These are phyloP conservation scores for Bufotes viridis DNA, from an alignment of 2,797 vertebrate genomes.

Conservation along the genomic window DNA sequence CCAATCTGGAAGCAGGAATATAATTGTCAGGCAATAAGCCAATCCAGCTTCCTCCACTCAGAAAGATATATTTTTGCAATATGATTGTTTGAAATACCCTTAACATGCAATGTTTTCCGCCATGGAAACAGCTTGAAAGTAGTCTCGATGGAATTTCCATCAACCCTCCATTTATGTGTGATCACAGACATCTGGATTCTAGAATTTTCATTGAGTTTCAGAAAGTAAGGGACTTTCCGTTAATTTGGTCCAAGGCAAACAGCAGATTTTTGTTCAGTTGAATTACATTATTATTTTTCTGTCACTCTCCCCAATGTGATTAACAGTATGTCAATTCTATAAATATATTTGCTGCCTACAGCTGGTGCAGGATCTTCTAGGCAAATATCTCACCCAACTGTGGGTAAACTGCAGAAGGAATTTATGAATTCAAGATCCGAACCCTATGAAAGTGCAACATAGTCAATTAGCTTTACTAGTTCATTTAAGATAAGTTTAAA, in stretches of 20 bases:
- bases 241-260: slow-evolving; percentile 21
- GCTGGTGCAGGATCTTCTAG: neutral
- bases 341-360: neutral
- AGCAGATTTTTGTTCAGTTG: neutral
- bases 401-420: neutral
- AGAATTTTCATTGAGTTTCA: neutral
- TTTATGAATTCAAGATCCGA: neutral
- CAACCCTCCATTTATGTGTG: neutral
- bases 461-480: neutral
- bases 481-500: neutral
- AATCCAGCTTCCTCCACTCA: neutral
- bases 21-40: neutral
- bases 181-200: slow-evolving; percentile 21
- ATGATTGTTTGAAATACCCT: neutral
- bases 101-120: neutral
- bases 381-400: neutral
- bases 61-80: slow-evolving; percentile 7
- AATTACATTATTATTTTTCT: neutral
- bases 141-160: neutral
- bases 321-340: no score
- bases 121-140: slow-evolving; percentile 4
- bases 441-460: neutral
- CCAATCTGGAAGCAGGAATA: neutral
- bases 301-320: no score
- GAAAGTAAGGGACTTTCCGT: neutral